These are phyloP conservation scores for Corythoichthys haematopterus DNA, from an alignment of 2,113 vertebrate genomes.

Conservation along the genomic window DNA sequence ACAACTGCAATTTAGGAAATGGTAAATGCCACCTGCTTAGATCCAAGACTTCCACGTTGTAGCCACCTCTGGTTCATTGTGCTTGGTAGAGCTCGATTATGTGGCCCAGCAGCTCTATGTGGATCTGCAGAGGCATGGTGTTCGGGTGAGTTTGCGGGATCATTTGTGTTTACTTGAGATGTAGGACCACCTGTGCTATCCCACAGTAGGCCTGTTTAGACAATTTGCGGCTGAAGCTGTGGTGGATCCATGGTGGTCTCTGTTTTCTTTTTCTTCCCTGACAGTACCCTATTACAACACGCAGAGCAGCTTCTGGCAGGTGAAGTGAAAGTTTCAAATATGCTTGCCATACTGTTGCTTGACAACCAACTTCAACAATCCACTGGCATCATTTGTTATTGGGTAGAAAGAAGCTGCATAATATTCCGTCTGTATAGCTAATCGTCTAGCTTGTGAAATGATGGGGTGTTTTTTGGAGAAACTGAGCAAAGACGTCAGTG, in stretches of 20 bases:
- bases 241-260: constrained; percentile 50
- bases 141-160: constrained; percentile 37
- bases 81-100: background rate
- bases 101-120: constrained; percentile 17
- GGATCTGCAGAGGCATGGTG: constrained; percentile 29
- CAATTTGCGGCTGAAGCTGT: constrained; percentile 18
- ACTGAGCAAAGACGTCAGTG: background rate
- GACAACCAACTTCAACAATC: constrained; percentile 5
- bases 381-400: background rate
- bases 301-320: constrained; percentile 12
- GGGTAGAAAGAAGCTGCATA: background rate
- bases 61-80: constrained; percentile 17
- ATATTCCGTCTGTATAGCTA: background rate
- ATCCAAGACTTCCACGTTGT: constrained; percentile 13
- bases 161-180: constrained; percentile 33
- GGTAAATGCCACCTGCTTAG: constrained; percentile 44
- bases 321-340: constrained; percentile 4
- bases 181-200: constrained; percentile 60
- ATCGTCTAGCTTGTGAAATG: background rate
- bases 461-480: background rate
- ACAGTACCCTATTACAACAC: constrained; percentile 16
- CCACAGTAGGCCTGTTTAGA: constrained; percentile 34
- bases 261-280: constrained; percentile 44
- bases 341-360: background rate
- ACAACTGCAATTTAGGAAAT: constrained; percentile 18